Evolutionary conservation across 2,888 invertebrate genomes (phyloP).

Genomic region (Ypsolopha sequella): DNA sequence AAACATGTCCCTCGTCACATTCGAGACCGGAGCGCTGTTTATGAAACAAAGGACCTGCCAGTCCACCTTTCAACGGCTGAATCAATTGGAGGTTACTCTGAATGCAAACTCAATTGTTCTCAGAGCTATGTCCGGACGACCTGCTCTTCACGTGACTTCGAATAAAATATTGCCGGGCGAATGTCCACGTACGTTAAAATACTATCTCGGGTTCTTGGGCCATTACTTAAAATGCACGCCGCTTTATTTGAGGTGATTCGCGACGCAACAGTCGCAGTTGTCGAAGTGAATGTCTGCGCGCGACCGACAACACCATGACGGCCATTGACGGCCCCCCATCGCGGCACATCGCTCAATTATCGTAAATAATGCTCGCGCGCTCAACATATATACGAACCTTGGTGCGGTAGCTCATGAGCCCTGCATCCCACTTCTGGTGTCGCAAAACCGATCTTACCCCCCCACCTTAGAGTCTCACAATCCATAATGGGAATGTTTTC

Average conservation of each 20-base stretch:
- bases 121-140: constrained; percentile 52
- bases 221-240: constrained; percentile 69
- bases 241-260: constrained; percentile 70
- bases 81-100: constrained; percentile 67
- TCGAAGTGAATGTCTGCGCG: constrained; percentile 67
- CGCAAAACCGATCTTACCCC: constrained; percentile 5
- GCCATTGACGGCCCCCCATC: constrained; percentile 71
- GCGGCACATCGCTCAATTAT: constrained; percentile 71
- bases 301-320: constrained; percentile 67
- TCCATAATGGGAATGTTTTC: constrained; percentile 21
- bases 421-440: constrained; percentile 19
- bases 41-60: constrained; percentile 69
- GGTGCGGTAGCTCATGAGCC: constrained; percentile 58
- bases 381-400: constrained; percentile 63
- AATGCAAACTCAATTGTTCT: constrained; percentile 71
- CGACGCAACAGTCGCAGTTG: constrained; percentile 67
- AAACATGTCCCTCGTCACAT: constrained; percentile 69
- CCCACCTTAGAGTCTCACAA: constrained; percentile 25
- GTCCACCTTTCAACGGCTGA: constrained; percentile 66
- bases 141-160: constrained; percentile 53
- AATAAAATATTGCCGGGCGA: constrained; percentile 61
- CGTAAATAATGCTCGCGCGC: constrained; percentile 71
- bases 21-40: constrained; percentile 57
- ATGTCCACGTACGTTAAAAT: constrained; percentile 66
- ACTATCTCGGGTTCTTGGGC: constrained; percentile 67